Evolutionary conservation across 2,888 invertebrate genomes (phyloP).

Genomic region (Peribatodes rhomboidaria): DNA sequence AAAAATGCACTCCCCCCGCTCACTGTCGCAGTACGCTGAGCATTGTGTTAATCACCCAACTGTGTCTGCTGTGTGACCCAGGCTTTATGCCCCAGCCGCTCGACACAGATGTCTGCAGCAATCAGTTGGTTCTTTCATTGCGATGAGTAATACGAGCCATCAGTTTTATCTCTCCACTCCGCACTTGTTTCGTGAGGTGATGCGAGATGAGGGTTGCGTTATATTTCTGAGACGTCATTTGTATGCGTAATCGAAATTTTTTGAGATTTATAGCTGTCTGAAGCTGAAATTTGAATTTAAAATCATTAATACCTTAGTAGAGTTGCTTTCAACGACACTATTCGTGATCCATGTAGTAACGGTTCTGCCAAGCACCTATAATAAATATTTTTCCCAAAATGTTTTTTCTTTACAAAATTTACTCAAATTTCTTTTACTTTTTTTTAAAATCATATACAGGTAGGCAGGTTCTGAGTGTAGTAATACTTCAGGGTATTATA

Average conservation of each 20-base stretch:
- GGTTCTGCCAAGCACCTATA: not conserved
- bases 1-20: too few relatives aligned
- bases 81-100: not conserved
- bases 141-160: constrained; percentile 18
- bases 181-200: constrained; percentile 11
- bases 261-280: constrained; percentile 11
- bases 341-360: too few relatives aligned
- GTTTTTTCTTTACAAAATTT: too few relatives aligned
- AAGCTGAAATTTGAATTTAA: not conserved
- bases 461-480: too few relatives aligned
- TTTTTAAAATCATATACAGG: too few relatives aligned
- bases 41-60: too few relatives aligned
- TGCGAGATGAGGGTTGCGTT: not conserved
- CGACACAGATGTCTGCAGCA: constrained; percentile 11
- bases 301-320: not conserved
- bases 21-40: too few relatives aligned
- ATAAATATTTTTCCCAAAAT: too few relatives aligned
- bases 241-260: constrained; percentile 20
- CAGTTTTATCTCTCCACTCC: constrained; percentile 15
- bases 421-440: too few relatives aligned
- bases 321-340: too few relatives aligned
- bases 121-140: constrained; percentile 15
- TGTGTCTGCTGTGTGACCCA: too few relatives aligned
- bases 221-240: constrained; percentile 15
- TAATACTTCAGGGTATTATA: too few relatives aligned